Percentiles rank a stretch among this genome's conserved stretches.
Conservation (phyloP, 1,140 invertebrate species). For the Drosophila pandora region DNA sequence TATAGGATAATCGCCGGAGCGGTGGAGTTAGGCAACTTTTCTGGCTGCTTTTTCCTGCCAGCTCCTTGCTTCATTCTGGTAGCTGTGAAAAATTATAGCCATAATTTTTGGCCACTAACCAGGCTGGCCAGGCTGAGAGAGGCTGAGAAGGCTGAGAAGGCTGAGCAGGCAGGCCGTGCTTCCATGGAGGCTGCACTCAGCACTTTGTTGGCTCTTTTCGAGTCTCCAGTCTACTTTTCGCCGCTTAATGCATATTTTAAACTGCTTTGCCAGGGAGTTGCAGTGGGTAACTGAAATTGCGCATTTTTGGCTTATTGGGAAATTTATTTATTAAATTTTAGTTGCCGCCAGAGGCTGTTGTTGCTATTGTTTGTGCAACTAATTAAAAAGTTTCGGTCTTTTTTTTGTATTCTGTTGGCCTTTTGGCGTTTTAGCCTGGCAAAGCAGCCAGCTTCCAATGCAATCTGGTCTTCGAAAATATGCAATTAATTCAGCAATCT, state of each 20-base stretch:
- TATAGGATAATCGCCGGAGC: constrained; percentile 51
- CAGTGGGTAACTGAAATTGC: constrained; percentile 33
- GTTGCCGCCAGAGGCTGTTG: constrained; percentile 25
- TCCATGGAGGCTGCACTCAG: constrained; percentile 34
- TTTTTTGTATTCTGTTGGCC: constrained; percentile 37
- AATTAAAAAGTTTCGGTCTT: constrained; percentile 66
- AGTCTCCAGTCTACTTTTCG: constrained; percentile 45
- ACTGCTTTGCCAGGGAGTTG: constrained; percentile 42
- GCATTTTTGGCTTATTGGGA: constrained; percentile 77
- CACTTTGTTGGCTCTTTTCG: constrained; percentile 14
- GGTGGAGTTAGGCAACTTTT: constrained; percentile 30
- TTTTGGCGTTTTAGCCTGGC: constrained; percentile 13
- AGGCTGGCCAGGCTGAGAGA: constrained; percentile 29
- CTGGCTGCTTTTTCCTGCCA: constrained; percentile 1
- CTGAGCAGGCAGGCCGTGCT: constrained; percentile 27
- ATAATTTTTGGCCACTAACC: constrained; percentile 79
- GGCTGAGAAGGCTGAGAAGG: constrained; percentile 25
- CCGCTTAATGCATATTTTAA: constrained; percentile 78
- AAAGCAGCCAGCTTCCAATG: constrained; percentile 6
- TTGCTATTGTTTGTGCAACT: constrained; percentile 62
- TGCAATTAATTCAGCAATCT: constrained; percentile 68
- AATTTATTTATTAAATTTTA: constrained; percentile 81
- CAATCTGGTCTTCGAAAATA: constrained; percentile 53
- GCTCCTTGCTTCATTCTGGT: constrained; percentile 12
- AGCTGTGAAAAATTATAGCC: constrained; percentile 74